phyloP scores from a whole-genome alignment of 2,888 invertebrate genomes.

The Gisinianus flammeolus region DNA sequence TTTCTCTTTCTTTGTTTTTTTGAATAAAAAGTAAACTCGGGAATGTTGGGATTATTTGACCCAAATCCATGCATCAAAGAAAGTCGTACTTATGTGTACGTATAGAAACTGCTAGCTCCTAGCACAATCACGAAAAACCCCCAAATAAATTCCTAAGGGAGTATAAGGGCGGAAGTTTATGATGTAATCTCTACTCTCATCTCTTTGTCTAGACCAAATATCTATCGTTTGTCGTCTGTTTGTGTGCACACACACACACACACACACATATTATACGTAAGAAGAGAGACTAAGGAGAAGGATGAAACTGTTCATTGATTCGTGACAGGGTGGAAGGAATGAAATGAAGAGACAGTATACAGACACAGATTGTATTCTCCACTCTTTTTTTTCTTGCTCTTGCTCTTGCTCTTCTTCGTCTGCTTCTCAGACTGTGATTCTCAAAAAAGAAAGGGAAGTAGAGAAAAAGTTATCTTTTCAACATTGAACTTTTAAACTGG shows the following conservation, averaged over 20 bases:
- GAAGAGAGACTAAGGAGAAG: background rate
- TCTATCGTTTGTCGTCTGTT: background rate
- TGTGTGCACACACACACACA: background rate
- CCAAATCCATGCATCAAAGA: slow-evolving; percentile 25
- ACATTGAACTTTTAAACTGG: background rate
- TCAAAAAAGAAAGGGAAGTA: background rate
- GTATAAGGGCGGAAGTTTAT: background rate
- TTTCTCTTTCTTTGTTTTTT: background rate
- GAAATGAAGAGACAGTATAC: background rate
- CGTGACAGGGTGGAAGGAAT: slow-evolving; percentile 12
- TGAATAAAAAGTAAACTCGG: slow-evolving; percentile 2
- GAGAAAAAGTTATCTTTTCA: background rate
- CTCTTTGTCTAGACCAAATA: background rate
- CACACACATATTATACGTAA: background rate
- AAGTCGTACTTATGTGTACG: background rate
- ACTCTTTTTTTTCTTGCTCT: background rate
- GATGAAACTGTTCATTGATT: slow-evolving; percentile 16
- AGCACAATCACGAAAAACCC: background rate
- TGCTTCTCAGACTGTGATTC: background rate
- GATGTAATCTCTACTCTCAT: slow-evolving; percentile 5
- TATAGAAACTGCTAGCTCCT: background rate
- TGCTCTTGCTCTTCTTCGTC: background rate
- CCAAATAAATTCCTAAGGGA: background rate
- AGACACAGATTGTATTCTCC: background rate
- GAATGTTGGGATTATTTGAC: slow-evolving; percentile 28